Evolutionary conservation across 2,888 invertebrate genomes (phyloP), one percentile per base, ranked within the genome.

Genomic region (Plutella xylostella): DNA sequence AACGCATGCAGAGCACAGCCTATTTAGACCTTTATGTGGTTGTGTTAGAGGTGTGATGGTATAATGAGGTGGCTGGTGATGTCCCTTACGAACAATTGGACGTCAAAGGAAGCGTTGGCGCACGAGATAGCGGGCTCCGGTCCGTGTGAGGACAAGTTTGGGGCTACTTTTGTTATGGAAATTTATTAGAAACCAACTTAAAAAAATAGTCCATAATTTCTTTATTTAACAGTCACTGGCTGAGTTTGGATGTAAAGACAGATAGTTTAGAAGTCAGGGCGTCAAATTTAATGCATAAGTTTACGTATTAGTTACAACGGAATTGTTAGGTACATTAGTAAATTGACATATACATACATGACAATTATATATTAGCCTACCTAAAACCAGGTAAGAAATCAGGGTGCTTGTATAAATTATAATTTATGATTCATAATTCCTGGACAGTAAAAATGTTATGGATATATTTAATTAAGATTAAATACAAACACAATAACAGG

Each of bases 11-110:
- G 7, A 15, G 15, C 33, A 33, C 33, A 33, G 3, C 7, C n/a
- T 2, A 33, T 9, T 17, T 4, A 33, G 14, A 14, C 14, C 4
- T 14, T 33, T 17, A 33, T n/a, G n/a, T n/a, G n/a, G n/a, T n/a
- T n/a, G n/a, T n/a, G n/a, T n/a, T n/a, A n/a, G n/a, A n/a, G n/a
- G n/a, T n/a, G n/a, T n/a, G n/a, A n/a, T n/a, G n/a, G n/a, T n/a
- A n/a, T n/a, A n/a, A n/a, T n/a, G n/a, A 19, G 37, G n/a, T 22
- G 25, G 39, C 14, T 22, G 21, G 15, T 53, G 48, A 46, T 42
- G 40, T 42, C 22, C 49, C 52, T 50, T 45, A 49, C 59, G 54
- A 57, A 57, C 65, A 62, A 60, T 60, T 60, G 57, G 51, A 51
- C 57, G 50, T 54, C 63, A 65, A 61, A 68, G 67, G 65, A 46